These are phyloP conservation scores for Leptopterna dolabrata DNA, from an alignment of 2,888 invertebrate genomes.

Conservation along the genomic window DNA sequence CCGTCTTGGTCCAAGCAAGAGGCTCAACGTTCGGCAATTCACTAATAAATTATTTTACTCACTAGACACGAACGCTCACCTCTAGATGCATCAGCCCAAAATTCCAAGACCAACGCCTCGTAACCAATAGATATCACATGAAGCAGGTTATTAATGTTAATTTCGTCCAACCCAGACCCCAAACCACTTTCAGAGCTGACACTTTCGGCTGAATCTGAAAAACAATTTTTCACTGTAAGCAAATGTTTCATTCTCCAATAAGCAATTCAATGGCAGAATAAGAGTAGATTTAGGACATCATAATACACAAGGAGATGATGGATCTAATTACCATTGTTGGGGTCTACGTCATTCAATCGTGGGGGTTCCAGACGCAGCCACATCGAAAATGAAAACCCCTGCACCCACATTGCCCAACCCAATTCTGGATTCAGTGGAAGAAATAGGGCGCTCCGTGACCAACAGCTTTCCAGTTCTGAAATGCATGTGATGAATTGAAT, in stretches of 20 bases:
- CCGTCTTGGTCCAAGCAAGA: too few relatives aligned
- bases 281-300: too few relatives aligned
- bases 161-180: constrained; percentile 57
- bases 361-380: constrained; percentile 70
- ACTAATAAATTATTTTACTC: too few relatives aligned
- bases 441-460: constrained; percentile 66
- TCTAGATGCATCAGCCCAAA: constrained; percentile 71
- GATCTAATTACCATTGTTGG: constrained; percentile 40
- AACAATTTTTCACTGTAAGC: neutral
- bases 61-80: too few relatives aligned
- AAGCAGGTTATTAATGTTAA: constrained; percentile 64
- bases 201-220: constrained; percentile 56
- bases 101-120: constrained; percentile 73
- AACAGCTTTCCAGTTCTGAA: constrained; percentile 60
- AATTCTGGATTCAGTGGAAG: constrained; percentile 67
- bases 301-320: too few relatives aligned
- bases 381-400: constrained; percentile 72
- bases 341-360: constrained; percentile 52
- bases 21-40: too few relatives aligned
- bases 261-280: too few relatives aligned
- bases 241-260: too few relatives aligned
- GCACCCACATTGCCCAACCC: constrained; percentile 74
- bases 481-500: too few relatives aligned
- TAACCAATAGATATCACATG: constrained; percentile 75
- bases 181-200: constrained; percentile 56